Evolutionary conservation across 2,888 invertebrate species (phyloP).

Genomic region (Drepanosiphum platanoidis): DNA sequence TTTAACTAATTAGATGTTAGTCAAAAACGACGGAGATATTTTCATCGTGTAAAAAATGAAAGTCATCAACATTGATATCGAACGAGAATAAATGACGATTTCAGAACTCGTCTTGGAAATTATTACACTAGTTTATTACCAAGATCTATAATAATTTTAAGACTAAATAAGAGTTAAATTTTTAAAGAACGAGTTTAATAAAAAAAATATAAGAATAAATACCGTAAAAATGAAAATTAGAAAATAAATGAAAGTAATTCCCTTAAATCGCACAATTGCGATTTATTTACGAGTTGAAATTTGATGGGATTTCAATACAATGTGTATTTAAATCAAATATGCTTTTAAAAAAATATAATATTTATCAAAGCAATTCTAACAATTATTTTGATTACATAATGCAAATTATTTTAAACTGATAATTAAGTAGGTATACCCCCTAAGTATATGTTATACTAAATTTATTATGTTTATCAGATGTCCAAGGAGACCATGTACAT

Average conservation of each 20-base stretch:
- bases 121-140: slow-evolving; percentile 20
- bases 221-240: neutral
- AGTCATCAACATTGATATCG: slow-evolving; percentile 26
- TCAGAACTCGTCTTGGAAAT: slow-evolving; percentile 15
- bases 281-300: neutral
- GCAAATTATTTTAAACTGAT: neutral
- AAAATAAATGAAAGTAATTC: slow-evolving; percentile 30
- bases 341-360: neutral
- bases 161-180: slow-evolving; percentile 1
- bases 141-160: slow-evolving; percentile 10
- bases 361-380: neutral
- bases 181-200: slow-evolving; percentile 26
- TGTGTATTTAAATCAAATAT: neutral
- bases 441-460: neutral
- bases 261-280: neutral
- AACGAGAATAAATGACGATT: slow-evolving; percentile 11
- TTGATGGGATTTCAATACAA: neutral
- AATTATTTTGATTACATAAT: neutral
- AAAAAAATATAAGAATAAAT: neutral
- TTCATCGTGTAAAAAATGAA: slow-evolving; percentile 40
- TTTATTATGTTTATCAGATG: neutral
- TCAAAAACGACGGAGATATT: slow-evolving; percentile 20
- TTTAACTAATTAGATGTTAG: slow-evolving; percentile 12
- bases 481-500: slow-evolving; percentile 35
- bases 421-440: neutral